Conservation (phyloP, 2,888 invertebrate species). For the Pseudococcus longispinus region DNA sequence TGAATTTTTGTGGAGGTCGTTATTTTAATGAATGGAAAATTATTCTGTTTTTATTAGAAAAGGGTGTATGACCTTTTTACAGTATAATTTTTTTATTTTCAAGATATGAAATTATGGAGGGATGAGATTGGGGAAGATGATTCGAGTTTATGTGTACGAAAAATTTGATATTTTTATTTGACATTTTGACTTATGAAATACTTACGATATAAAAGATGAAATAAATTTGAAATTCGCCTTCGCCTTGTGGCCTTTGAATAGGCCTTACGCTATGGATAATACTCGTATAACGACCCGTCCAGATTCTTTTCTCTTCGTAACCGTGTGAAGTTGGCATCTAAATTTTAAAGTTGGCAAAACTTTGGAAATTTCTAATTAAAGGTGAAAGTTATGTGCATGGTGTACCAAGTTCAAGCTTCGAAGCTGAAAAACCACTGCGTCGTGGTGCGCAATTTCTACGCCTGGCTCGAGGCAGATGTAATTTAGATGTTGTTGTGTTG, state of each 20-base stretch:
- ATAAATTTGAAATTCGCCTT: neutral
- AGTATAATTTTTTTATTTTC: neutral
- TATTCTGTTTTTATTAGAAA: neutral
- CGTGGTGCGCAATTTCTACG: neutral
- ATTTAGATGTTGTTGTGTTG: neutral
- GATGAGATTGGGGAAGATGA: neutral
- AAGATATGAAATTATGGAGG: neutral
- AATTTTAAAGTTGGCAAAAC: conserved; percentile 2
- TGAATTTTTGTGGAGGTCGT: neutral
- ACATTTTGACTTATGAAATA: neutral
- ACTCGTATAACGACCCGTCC: neutral
- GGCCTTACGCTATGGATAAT: neutral
- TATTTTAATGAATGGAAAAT: neutral
- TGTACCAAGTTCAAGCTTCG: conserved; percentile 4
- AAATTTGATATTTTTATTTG: neutral
- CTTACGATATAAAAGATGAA: neutral
- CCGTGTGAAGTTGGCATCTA: neutral
- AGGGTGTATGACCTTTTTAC: neutral
- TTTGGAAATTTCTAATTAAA: conserved; percentile 22
- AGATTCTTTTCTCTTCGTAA: neutral
- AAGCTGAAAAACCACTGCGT: neutral
- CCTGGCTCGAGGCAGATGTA: neutral
- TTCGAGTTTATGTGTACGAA: neutral
- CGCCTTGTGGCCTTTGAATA: neutral
- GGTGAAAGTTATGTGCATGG: conserved; percentile 16